Percentiles rank a stretch among this genome's conserved stretches.
Evolutionary conservation across 2,113 vertebrate genomes (phyloP).

Genomic region (Phodopus roborovskii): DNA sequence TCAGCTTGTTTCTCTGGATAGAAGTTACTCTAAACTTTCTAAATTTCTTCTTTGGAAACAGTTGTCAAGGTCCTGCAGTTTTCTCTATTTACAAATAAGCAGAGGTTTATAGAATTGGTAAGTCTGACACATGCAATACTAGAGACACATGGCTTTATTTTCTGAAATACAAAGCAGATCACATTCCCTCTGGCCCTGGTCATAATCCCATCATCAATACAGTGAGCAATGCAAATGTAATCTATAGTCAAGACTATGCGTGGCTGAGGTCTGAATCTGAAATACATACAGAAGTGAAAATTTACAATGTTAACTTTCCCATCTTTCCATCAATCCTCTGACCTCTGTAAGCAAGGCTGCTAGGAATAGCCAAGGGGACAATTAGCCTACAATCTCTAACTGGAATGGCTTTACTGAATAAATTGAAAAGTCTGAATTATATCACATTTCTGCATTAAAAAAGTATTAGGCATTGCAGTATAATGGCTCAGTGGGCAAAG

Average conservation of each 20-base stretch:
- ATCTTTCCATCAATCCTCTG: not conserved
- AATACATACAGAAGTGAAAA: not conserved
- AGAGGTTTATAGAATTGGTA: constrained; percentile 80
- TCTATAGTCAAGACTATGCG: constrained; percentile 41
- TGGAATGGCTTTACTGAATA: not conserved
- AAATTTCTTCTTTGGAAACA: constrained; percentile 82
- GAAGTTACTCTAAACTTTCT: constrained; percentile 81
- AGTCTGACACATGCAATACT: constrained; percentile 76
- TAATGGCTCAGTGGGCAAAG: not conserved
- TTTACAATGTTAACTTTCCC: not conserved
- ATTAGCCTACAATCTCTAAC: not conserved
- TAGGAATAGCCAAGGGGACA: not conserved
- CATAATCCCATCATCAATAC: constrained; percentile 74
- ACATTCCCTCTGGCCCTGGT: constrained; percentile 76
- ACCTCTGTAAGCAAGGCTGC: not conserved
- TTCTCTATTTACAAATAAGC: constrained; percentile 83
- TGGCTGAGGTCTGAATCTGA: not conserved
- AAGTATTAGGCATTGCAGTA: not conserved
- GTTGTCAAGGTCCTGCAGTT: constrained; percentile 82
- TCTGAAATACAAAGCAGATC: constrained; percentile 77
- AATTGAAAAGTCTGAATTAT: not conserved
- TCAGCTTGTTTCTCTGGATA: constrained; percentile 79
- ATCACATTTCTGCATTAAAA: not conserved
- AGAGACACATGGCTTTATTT: constrained; percentile 82
- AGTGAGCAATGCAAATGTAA: constrained; percentile 71